These are phyloP conservation scores for Heterocephalus glaber DNA, from an alignment of 2,113 vertebrate genomes.

Conservation along the genomic window DNA sequence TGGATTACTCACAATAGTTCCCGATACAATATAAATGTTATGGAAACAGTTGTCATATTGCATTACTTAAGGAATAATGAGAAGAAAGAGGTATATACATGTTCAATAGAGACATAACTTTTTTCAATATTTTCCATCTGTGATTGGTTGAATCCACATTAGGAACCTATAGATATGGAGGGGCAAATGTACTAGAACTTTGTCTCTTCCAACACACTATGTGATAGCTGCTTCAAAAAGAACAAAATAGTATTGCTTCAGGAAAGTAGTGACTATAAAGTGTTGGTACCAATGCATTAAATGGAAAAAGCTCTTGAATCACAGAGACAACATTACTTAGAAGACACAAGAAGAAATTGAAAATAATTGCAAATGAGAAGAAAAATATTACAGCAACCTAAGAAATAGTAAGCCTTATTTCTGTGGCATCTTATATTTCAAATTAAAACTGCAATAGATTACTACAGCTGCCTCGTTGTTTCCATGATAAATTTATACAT, in stretches of 20 bases:
- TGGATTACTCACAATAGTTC: neutral
- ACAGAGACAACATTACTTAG: neutral
- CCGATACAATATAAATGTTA: neutral
- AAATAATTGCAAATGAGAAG: conserved; percentile 20
- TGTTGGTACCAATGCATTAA: neutral
- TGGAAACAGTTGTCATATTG: neutral
- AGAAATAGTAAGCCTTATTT: neutral
- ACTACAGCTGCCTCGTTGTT: neutral
- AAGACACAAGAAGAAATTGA: conserved; percentile 27
- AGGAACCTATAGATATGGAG: neutral
- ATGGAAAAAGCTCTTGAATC: neutral
- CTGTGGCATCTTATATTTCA: neutral
- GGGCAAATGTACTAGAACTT: neutral
- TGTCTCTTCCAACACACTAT: neutral
- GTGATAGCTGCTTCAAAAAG: neutral
- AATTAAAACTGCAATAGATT: neutral
- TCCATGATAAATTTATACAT: neutral
- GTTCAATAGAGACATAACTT: neutral
- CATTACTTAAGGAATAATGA: neutral
- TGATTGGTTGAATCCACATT: neutral
- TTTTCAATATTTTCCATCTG: neutral
- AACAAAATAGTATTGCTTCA: conserved; percentile 6
- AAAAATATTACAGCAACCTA: neutral
- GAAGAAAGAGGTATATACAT: neutral
- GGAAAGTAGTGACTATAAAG: neutral